These are phyloP conservation scores for Apodemia zela DNA, from an alignment of 2,888 invertebrate species.

Conservation along the genomic window DNA sequence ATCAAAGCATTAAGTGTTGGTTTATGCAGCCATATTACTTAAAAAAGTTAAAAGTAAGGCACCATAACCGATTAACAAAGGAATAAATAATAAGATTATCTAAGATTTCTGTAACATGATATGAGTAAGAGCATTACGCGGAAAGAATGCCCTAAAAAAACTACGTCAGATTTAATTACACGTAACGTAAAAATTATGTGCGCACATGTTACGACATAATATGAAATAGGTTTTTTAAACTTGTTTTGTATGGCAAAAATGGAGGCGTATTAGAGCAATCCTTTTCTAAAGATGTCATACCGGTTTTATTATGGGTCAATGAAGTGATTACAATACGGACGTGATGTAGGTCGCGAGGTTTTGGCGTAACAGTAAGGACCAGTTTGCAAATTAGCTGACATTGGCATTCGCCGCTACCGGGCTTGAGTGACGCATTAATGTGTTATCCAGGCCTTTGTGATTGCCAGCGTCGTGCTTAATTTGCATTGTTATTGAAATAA, in stretches of 20 bases:
- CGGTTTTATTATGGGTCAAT: constrained; percentile 16
- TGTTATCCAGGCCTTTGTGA: constrained; percentile 8
- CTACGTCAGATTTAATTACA: background rate
- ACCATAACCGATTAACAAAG: background rate
- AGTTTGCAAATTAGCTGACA: constrained; percentile 71
- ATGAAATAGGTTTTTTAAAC: background rate
- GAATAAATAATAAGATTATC: background rate
- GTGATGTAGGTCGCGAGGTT: constrained; percentile 52
- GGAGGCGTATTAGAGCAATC: background rate
- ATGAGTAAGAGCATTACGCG: constrained; percentile 1
- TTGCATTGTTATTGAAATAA: background rate
- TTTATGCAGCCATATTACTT: background rate
- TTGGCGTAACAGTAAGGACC: constrained; percentile 58
- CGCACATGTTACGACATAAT: constrained; percentile 1
- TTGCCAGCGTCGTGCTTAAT: background rate
- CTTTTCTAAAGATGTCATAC: background rate
- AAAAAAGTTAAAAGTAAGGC: background rate
- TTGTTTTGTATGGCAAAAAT: background rate
- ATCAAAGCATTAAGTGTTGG: background rate
- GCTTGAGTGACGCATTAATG: background rate
- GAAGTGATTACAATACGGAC: constrained; percentile 26
- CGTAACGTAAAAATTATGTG: background rate
- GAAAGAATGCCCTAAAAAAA: constrained; percentile 10
- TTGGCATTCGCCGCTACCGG: constrained; percentile 56
- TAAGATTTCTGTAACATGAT: constrained; percentile 9